Conservation (phyloP, 2,113 vertebrate species). For the Caloenas nicobarica region DNA sequence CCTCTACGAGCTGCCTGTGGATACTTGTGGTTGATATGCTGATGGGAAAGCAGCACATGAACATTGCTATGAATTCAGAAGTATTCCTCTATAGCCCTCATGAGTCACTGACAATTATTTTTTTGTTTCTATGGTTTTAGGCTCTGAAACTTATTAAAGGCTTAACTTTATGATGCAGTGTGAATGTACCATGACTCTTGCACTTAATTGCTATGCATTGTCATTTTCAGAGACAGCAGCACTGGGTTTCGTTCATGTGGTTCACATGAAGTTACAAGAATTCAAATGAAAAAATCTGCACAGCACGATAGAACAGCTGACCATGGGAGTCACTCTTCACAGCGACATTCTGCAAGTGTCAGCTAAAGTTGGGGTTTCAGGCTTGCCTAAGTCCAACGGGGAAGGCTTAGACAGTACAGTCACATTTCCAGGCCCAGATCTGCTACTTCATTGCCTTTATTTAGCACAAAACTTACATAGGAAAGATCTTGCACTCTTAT, state of each 20-base stretch:
- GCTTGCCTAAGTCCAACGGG: not conserved
- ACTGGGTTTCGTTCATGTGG: fast-evolving
- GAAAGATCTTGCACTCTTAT: not conserved
- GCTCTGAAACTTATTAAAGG: not conserved
- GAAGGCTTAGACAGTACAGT: not conserved
- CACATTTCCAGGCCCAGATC: not conserved
- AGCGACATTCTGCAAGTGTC: not conserved
- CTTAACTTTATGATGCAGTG: not conserved
- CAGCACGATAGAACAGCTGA: not conserved
- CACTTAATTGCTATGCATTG: not conserved
- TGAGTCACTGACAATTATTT: not conserved
- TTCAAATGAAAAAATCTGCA: not conserved
- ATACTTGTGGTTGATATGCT: not conserved
- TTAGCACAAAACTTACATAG: not conserved
- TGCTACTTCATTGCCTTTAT: not conserved
- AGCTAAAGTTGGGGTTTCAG: not conserved
- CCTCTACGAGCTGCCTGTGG: not conserved
- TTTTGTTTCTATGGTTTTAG: slow-evolving; percentile 15
- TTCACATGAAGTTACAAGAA: not conserved
- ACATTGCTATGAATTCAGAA: slow-evolving; percentile 3
- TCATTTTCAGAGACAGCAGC: not conserved
- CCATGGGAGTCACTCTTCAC: not conserved
- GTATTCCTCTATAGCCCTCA: not conserved
- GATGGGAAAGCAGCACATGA: not conserved
- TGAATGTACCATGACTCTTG: not conserved